phyloP scores from a whole-genome alignment of 2,797 vertebrate species.

The Hemibagrus guttatus region DNA sequence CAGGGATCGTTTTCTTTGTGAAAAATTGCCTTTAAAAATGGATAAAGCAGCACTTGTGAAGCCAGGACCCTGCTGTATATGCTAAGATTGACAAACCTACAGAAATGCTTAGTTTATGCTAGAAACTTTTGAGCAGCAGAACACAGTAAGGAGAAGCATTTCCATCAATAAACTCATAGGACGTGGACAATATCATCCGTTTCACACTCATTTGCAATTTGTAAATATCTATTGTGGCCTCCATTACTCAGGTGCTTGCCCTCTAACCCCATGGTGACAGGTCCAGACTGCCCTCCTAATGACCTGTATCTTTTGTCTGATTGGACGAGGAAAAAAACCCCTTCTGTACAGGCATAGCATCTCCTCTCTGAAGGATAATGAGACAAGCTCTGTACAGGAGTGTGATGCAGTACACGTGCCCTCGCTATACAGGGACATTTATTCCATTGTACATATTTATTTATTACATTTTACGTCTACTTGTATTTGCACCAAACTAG shows the following conservation, averaged over 20 bases:
- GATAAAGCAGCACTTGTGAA: neutral
- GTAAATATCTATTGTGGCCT: slow-evolving; percentile 23
- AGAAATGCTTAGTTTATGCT: neutral
- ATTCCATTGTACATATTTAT: slow-evolving; percentile 27
- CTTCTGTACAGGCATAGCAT: slow-evolving; percentile 51
- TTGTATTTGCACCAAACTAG: neutral
- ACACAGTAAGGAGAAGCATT: neutral
- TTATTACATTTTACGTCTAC: slow-evolving; percentile 2
- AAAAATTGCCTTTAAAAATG: neutral
- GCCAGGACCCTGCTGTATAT: neutral
- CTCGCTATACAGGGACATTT: slow-evolving; percentile 9
- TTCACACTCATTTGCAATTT: slow-evolving; percentile 5
- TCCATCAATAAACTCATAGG: neutral
- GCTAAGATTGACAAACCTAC: neutral
- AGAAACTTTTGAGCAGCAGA: neutral
- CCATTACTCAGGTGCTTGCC: slow-evolving; percentile 44
- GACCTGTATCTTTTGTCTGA: slow-evolving; percentile 47
- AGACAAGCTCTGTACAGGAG: slow-evolving; percentile 40
- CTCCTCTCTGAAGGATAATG: slow-evolving; percentile 50
- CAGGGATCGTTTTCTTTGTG: neutral
- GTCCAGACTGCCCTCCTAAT: slow-evolving; percentile 51
- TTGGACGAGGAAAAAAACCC: slow-evolving; percentile 40
- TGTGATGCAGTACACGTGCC: neutral
- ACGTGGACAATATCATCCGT: neutral
- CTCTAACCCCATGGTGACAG: slow-evolving; percentile 41